phyloP scores from a whole-genome alignment of 2,113 vertebrate species.

The Procavia capensis region DNA sequence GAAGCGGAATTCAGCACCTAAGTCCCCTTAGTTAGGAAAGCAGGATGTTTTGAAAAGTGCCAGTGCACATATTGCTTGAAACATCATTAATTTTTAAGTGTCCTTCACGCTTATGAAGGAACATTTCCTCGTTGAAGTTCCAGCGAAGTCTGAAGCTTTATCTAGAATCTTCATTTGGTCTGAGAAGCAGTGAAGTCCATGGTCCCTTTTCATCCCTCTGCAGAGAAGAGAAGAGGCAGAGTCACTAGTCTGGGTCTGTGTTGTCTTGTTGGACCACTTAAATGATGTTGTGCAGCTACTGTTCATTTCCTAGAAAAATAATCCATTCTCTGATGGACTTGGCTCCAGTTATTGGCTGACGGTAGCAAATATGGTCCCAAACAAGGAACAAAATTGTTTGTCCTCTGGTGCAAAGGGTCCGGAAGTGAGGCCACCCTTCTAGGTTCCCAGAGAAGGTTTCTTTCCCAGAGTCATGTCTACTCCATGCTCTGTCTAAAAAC shows the following conservation, averaged over 20 bases:
- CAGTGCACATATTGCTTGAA: not conserved
- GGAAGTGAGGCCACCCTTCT: not conserved
- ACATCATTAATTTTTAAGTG: constrained; percentile 62
- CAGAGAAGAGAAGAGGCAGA: not conserved
- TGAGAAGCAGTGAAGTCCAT: not conserved
- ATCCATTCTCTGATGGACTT: not conserved
- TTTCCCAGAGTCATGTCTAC: not conserved
- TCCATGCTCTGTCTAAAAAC: not conserved
- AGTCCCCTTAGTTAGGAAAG: constrained; percentile 53
- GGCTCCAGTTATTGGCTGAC: constrained; percentile 14
- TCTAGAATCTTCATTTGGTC: not conserved
- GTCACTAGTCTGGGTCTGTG: not conserved
- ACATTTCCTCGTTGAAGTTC: constrained; percentile 1
- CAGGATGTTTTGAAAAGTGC: constrained; percentile 2
- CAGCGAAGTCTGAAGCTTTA: not conserved
- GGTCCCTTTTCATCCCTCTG: not conserved
- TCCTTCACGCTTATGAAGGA: not conserved
- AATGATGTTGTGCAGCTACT: not conserved
- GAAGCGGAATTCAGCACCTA: not conserved
- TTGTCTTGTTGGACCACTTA: not conserved
- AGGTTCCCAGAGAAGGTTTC: not conserved
- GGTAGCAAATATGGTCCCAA: not conserved
- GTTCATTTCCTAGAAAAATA: constrained; percentile 52
- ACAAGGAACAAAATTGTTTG: not conserved
- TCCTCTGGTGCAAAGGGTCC: not conserved